phyloP scores from a whole-genome alignment of 1,140 invertebrate genomes.

The Drosophila mauritiana region DNA sequence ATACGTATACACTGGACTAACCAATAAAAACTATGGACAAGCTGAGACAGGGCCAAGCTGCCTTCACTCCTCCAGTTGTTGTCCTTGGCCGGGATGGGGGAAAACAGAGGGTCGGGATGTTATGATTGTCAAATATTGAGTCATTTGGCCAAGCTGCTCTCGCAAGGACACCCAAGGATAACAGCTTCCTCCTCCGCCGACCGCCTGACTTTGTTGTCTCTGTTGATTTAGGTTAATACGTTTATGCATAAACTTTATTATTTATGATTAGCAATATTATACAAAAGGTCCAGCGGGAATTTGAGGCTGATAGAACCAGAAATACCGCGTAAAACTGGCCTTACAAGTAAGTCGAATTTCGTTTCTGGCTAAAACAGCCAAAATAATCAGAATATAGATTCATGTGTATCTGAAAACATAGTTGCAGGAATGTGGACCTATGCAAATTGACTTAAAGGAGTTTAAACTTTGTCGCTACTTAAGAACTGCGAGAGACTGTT shows the following conservation, averaged over 20 bases:
- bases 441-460: not conserved
- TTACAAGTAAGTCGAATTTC: not conserved
- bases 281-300: constrained; percentile 30
- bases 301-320: not conserved
- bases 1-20: constrained; percentile 1
- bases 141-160: constrained; percentile 72
- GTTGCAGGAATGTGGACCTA: too few relatives aligned
- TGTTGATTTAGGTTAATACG: constrained; percentile 79
- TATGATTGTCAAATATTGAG: constrained; percentile 81
- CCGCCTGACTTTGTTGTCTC: constrained; percentile 18
- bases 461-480: not conserved
- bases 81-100: not conserved
- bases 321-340: not conserved
- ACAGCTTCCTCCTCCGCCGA: constrained; percentile 1
- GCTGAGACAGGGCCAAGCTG: constrained; percentile 34
- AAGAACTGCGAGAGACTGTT: constrained; percentile 18
- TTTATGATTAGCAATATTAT: constrained; percentile 77
- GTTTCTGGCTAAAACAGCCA: too few relatives aligned
- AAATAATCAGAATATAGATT: not conserved
- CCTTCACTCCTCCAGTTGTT: constrained; percentile 1
- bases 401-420: too few relatives aligned
- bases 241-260: constrained; percentile 82
- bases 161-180: constrained; percentile 41
- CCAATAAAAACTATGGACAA: constrained; percentile 46
- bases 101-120: constrained; percentile 25